Evolutionary conservation across 2,888 invertebrate species (phyloP), one percentile per base, ranked within the genome.

Genomic region (Acleris cristana): DNA sequence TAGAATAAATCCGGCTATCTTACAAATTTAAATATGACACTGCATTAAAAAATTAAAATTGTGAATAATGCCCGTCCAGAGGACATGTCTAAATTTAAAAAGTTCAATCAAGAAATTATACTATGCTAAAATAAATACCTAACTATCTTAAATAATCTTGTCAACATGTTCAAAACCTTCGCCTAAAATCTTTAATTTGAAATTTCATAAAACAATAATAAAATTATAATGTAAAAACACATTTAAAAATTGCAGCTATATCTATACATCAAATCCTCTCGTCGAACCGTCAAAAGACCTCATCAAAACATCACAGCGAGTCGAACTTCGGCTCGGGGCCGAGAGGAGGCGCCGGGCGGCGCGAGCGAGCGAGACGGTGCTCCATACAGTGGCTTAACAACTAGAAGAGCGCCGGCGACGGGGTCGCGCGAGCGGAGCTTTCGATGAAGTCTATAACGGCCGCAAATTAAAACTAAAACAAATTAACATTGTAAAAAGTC

Each of bases 201-300:
- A 84, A 81, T 84, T 88, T 84, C 87, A 88, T 88, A 91, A 92
- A 92, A 92, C 90, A 93, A 92, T 89, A 89, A 92, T 93, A 92
- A 92, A 93, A 92, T 92, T 92, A 92, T 89, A 90, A 92, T 92
- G 90, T 89, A 90, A 93, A 90, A 93, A 92, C 90, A 91, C 90
- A 90, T 92, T 92, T 90, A 88, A 92, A 66, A 91, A 91, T 92
- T 91, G 90, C 85, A 90, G 84, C 90, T 90, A 90, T 88, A 86
- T 88, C 90, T 90, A 90, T 90, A 90, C 88, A 90, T 90, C 88
- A 87, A 90, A 91, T 92, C 90, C 87, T 88, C 87, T 84, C 84
- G 78, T 82, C 82, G 87, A 85, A 85, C 92, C 92, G 91, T 88
- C 84, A 83, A 84, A 84, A 89, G 92, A 91, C 92, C 89, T 88